Evolutionary conservation across 2,797 vertebrate species (phyloP).

Genomic region (Muraenolepis orangiensis): DNA sequence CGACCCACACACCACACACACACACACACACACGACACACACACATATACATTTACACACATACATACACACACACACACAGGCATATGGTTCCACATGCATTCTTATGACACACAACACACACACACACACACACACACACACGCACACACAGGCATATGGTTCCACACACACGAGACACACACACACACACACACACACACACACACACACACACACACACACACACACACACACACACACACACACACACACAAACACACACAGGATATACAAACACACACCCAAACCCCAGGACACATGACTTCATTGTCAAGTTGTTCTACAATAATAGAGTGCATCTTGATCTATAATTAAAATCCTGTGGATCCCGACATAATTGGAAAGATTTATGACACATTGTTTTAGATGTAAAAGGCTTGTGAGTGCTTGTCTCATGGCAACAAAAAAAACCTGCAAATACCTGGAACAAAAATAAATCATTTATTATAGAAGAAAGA

Average conservation of each 20-base stretch:
- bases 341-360: not conserved
- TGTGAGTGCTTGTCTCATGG: not conserved
- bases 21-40: no score
- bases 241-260: not conserved
- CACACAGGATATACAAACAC: not conserved
- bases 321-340: slow-evolving; percentile 7
- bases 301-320: not conserved
- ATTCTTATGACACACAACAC: slow-evolving; percentile 8
- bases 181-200: not conserved
- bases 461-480: no score
- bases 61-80: not conserved
- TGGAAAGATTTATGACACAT: not conserved
- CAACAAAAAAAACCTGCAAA: not conserved
- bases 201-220: not conserved
- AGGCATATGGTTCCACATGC: not conserved
- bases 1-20: no score
- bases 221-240: not conserved
- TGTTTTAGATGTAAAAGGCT: not conserved
- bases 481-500: no score
- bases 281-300: not conserved
- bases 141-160: no score
- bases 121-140: no score
- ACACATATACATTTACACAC: not conserved
- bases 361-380: not conserved
- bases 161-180: not conserved